Base-by-base conservation (phyloP, 2,797 vertebrate species). In the Danio albolineatus region DNA sequence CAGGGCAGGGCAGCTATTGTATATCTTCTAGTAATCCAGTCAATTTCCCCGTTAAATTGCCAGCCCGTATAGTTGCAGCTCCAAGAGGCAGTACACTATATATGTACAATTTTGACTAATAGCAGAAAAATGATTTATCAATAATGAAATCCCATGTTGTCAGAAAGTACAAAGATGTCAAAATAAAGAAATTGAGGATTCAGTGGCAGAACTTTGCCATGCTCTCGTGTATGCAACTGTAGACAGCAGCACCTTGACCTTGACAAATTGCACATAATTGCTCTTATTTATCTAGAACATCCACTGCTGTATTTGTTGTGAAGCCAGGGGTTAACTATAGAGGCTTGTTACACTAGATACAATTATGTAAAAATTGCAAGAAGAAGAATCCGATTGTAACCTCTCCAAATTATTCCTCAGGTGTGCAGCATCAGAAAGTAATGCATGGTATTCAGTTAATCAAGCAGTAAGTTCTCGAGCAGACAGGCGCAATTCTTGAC, bases 231-330 rank as follows among this genome's bases (percentile, higher is more conserved):
- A 51, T 70, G 28, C n/a, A 46, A 67, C n/a, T 69, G 41, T 39
- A 70, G 17, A 43, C 9, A 46, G 56, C 13, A 71, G 10, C 69
- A 65, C 41, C 51, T 48, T 57, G 51, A 65, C 21, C 59, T 73
- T 57, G 21, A 65, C 46, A 64, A 79, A 79, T 56, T 54, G 10
- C n/a, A 21, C 38, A 64, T 61, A 57, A 79, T 79, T 79, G 78
- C 14, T 64, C 36, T 73, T 65, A 57, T 73, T 79, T 73, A 39
- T 38, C 49, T 21, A 38, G 78, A 73, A 65, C 76, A 79, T 54
- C 57, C 67, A 60, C 28, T 44, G 46, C 9, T 1, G 16, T 70
- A 12, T 71, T 54, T 72, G 21, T 64, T 71, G 51, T 57, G 21
- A 19, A 56, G 57, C 49, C 48, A 54, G 51, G n/a, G 76, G 36